Evolutionary conservation across 2,113 vertebrate genomes (phyloP).

Genomic region (Crocuta crocuta): DNA sequence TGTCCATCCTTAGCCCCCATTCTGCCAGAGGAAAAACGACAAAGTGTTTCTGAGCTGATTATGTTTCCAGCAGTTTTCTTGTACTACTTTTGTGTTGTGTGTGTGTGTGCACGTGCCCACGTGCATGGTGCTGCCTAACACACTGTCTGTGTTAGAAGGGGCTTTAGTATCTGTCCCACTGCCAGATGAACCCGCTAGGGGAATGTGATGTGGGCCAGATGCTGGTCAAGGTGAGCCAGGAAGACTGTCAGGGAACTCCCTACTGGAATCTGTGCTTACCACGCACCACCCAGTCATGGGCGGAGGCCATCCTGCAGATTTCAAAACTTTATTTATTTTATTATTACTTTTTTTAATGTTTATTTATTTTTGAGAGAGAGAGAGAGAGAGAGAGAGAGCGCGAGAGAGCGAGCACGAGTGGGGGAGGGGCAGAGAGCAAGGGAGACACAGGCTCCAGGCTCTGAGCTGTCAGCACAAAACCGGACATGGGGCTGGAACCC

Average conservation of each 20-base stretch:
- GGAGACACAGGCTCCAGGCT: no score
- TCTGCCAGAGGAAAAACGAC: neutral
- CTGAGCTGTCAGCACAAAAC: no score
- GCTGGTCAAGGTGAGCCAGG: neutral
- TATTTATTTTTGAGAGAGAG: no score
- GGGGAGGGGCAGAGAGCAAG: no score
- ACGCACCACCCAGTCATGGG: neutral
- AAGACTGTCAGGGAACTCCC: neutral
- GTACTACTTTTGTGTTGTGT: neutral
- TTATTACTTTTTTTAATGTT: no score
- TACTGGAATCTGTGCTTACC: neutral
- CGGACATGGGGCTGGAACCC: no score
- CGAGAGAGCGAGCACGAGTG: no score
- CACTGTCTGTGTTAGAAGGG: neutral
- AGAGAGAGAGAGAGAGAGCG: no score
- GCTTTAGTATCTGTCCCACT: neutral
- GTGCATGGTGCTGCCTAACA: neutral
- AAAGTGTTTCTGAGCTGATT: neutral
- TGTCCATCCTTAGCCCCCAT: neutral
- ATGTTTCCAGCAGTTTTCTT: neutral
- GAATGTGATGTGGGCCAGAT: neutral
- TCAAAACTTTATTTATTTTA: neutral
- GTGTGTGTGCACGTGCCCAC: accelerated
- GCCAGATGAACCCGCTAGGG: neutral
- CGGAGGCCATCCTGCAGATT: neutral